These are phyloP conservation scores for Alcedo quadribrachys DNA, from an alignment of 2,797 vertebrate genomes.

Conservation along the genomic window DNA sequence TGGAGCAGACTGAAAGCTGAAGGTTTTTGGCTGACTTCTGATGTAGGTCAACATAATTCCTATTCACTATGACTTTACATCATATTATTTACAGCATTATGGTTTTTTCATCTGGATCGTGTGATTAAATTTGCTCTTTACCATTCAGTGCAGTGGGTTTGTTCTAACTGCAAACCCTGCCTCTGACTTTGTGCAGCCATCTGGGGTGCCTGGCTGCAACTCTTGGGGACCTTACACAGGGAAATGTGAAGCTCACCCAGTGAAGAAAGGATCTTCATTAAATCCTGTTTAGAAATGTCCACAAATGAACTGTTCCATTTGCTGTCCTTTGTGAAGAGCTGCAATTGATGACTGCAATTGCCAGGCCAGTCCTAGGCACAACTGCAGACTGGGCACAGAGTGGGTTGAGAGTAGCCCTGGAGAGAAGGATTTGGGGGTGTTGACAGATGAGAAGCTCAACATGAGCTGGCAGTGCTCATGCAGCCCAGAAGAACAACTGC, in stretches of 20 bases:
- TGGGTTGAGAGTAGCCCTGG: too few relatives aligned
- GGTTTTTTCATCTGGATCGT: slow-evolving; percentile 45
- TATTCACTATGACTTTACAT: slow-evolving; percentile 35
- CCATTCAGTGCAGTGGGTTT: slow-evolving; percentile 1
- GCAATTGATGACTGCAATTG: not conserved
- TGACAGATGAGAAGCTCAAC: too few relatives aligned
- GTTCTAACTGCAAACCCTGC: not conserved
- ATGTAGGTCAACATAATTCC: slow-evolving; percentile 58
- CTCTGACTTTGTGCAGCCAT: not conserved
- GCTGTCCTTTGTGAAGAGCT: not conserved
- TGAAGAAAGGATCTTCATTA: not conserved
- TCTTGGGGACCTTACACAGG: not conserved
- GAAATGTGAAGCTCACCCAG: not conserved
- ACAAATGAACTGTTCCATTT: not conserved
- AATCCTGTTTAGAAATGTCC: not conserved
- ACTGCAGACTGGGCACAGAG: too few relatives aligned
- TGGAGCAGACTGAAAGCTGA: slow-evolving; percentile 50
- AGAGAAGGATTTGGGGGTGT: too few relatives aligned
- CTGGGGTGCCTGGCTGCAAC: not conserved
- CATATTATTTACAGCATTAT: slow-evolving; percentile 52
- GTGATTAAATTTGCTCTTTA: slow-evolving; percentile 46
- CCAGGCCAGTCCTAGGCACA: too few relatives aligned
- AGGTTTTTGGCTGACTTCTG: slow-evolving; percentile 53
- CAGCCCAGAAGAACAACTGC: too few relatives aligned
- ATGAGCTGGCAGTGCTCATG: too few relatives aligned